Evolutionary conservation across 2,113 vertebrate genomes (phyloP).

Genomic region (Pan paniscus): DNA sequence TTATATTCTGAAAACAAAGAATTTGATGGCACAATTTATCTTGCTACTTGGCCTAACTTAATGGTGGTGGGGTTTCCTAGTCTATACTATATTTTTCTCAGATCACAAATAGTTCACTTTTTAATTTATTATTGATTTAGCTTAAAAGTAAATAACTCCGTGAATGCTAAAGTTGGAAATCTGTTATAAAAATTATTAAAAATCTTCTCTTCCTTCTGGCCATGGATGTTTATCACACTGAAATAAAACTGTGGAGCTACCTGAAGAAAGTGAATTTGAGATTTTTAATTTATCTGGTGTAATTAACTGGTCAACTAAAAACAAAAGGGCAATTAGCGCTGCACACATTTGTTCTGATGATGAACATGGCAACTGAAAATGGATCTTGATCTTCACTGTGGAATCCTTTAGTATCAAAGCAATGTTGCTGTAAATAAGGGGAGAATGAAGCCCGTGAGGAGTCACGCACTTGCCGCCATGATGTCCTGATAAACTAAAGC

Average conservation of each 20-base stretch:
- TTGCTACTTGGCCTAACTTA: constrained; percentile 75
- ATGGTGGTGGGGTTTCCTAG: constrained; percentile 68
- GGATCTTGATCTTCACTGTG: neutral
- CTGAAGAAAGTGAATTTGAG: constrained; percentile 65
- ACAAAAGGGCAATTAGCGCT: constrained; percentile 35
- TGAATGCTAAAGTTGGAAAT: constrained; percentile 77
- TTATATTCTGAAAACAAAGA: constrained; percentile 79
- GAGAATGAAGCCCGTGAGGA: neutral
- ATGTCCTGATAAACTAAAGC: neutral
- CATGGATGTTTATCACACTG: constrained; percentile 65
- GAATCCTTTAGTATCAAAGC: neutral
- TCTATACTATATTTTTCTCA: constrained; percentile 72
- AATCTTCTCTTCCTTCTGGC: constrained; percentile 56
- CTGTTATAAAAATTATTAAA: constrained; percentile 76
- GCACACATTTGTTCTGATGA: constrained; percentile 9
- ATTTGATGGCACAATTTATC: constrained; percentile 72
- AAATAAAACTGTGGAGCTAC: constrained; percentile 59
- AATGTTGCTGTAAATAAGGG: neutral
- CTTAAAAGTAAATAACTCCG: constrained; percentile 81
- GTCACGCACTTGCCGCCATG: neutral
- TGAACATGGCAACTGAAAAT: neutral
- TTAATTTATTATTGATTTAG: constrained; percentile 82
- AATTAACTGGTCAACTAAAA: constrained; percentile 64
- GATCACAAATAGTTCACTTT: constrained; percentile 82
- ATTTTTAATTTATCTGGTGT: constrained; percentile 33